Conservation (phyloP, 2,113 vertebrate genomes). For the Seriola aureovittata region DNA sequence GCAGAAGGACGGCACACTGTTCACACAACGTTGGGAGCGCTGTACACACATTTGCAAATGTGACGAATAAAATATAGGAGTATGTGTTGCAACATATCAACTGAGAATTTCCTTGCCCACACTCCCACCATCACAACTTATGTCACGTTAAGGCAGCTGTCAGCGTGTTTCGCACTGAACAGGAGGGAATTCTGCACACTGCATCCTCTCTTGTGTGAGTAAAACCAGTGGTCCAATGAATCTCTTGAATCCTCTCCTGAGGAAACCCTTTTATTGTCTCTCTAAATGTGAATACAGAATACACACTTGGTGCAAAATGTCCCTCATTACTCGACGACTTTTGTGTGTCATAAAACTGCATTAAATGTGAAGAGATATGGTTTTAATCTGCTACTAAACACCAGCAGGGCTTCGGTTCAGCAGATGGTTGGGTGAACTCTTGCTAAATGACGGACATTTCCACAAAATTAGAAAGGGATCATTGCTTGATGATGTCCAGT, state of each 20-base stretch:
- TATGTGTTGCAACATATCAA: constrained; percentile 2
- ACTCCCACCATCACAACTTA: constrained; percentile 44
- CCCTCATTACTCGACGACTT: background rate
- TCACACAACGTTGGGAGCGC: background rate
- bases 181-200: background rate
- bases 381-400: constrained; percentile 4
- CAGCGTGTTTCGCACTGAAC: background rate
- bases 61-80: constrained; percentile 7
- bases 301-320: background rate
- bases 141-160: constrained; percentile 33
- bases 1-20: constrained; percentile 20
- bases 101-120: constrained; percentile 4
- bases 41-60: background rate
- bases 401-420: background rate
- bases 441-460: constrained; percentile 28
- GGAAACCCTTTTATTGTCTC: background rate
- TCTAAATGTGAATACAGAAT: background rate
- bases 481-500: constrained; percentile 27
- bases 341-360: constrained; percentile 8
- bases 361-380: background rate
- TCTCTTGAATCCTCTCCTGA: background rate
- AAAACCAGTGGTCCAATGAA: background rate
- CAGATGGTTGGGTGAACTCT: constrained; percentile 15
- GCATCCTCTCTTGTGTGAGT: background rate
- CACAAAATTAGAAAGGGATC: constrained; percentile 43